These are phyloP conservation scores for Zootoca vivipara DNA, from an alignment of 2,113 vertebrate species.

Conservation along the genomic window DNA sequence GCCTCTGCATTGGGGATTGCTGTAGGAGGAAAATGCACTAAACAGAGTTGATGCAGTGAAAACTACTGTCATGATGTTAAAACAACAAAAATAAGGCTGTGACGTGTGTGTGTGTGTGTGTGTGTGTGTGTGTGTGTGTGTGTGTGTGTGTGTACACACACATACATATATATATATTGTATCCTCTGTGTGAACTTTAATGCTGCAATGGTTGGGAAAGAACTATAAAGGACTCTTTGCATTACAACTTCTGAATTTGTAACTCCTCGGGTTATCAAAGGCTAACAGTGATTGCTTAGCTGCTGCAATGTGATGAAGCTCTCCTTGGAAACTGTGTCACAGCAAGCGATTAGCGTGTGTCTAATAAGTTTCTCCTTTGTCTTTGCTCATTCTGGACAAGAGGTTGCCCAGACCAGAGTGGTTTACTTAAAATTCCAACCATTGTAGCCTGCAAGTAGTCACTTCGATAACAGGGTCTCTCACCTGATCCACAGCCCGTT, in stretches of 20 bases:
- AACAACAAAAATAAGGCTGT: not conserved
- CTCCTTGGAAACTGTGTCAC: not conserved
- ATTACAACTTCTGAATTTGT: not conserved
- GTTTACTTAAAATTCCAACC: not conserved
- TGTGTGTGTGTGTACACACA: too few species aligned
- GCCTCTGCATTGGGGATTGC: not conserved
- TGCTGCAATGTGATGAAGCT: not conserved
- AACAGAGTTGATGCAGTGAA: not conserved
- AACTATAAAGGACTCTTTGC: not conserved
- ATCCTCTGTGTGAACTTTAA: not conserved
- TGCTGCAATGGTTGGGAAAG: not conserved
- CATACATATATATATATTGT: too few species aligned
- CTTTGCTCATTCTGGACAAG: not conserved
- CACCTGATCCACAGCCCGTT: not conserved
- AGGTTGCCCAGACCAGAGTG: not conserved
- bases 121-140: too few species aligned
- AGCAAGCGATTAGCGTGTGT: not conserved
- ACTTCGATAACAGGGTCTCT: not conserved
- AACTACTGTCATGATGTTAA: not conserved
- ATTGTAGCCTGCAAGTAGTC: not conserved
- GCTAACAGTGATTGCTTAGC: not conserved
- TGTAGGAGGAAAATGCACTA: conserved; percentile 8
- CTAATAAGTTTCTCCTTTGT: not conserved
- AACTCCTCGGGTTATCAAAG: not conserved
- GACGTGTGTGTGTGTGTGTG: not conserved